These are phyloP conservation scores for Corythaeola cristata DNA, from an alignment of 2,113 vertebrate genomes.

Conservation along the genomic window DNA sequence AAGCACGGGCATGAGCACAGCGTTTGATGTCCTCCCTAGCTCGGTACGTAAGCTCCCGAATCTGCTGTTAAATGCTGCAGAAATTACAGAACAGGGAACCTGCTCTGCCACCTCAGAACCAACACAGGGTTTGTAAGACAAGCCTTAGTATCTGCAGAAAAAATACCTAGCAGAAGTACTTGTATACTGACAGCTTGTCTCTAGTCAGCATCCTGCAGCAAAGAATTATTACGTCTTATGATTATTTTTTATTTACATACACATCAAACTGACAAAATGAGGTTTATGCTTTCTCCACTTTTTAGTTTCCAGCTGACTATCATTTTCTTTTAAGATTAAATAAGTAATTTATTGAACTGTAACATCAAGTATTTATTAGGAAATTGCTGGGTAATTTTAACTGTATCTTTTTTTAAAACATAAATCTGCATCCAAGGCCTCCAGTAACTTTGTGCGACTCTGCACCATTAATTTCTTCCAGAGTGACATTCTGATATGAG, in stretches of 20 bases:
- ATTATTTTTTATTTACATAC: slow-evolving; percentile 74
- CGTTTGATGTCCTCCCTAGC: neutral
- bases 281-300: slow-evolving; percentile 38
- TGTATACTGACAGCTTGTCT: neutral
- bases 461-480: slow-evolving; percentile 88
- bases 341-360: slow-evolving; percentile 63
- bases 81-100: neutral
- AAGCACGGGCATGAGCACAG: accelerated
- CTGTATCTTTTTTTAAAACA: slow-evolving; percentile 63
- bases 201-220: slow-evolving; percentile 39
- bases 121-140: neutral
- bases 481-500: slow-evolving; percentile 93
- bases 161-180: neutral
- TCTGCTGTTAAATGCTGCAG: neutral
- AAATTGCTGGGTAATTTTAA: slow-evolving; percentile 71
- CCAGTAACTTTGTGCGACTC: slow-evolving; percentile 83
- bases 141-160: neutral
- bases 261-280: slow-evolving; percentile 60
- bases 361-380: slow-evolving; percentile 69
- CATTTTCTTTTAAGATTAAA: slow-evolving; percentile 69
- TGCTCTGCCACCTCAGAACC: neutral
- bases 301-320: slow-evolving; percentile 68
- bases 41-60: neutral
- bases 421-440: slow-evolving; percentile 77
- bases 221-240: slow-evolving; percentile 30